Evolutionary conservation across 2,797 vertebrate genomes (phyloP).

Genomic region (Brachymystax lenok): DNA sequence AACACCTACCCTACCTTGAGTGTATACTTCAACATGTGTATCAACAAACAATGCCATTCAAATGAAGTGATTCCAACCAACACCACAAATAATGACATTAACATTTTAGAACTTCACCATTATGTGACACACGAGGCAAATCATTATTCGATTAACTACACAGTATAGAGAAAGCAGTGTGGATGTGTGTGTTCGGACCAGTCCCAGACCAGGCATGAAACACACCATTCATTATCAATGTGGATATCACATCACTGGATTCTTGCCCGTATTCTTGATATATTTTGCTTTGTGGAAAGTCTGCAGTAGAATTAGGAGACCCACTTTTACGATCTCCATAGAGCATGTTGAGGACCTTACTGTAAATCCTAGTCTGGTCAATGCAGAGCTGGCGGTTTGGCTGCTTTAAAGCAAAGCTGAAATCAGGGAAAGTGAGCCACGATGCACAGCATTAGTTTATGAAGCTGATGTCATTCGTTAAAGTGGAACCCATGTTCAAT

Average conservation of each 20-base stretch:
- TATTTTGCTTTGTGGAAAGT: slow-evolving; percentile 3
- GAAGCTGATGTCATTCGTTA: slow-evolving; percentile 59
- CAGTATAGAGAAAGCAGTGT: neutral
- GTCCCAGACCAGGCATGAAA: no score
- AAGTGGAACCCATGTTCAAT: slow-evolving; percentile 27
- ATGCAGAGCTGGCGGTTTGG: slow-evolving; percentile 35
- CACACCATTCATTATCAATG: neutral
- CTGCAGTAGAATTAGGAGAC: slow-evolving; percentile 3
- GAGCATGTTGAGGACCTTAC: slow-evolving; percentile 6
- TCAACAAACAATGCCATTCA: neutral
- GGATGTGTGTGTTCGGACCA: neutral
- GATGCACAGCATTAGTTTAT: slow-evolving; percentile 45
- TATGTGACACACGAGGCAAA: neutral
- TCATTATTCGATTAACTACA: neutral
- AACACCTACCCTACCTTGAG: neutral
- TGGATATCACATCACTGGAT: slow-evolving; percentile 5
- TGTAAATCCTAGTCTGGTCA: slow-evolving; percentile 26
- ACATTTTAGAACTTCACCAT: neutral
- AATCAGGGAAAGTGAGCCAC: slow-evolving; percentile 12
- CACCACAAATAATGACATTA: neutral
- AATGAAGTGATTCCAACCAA: neutral
- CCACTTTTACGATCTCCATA: slow-evolving; percentile 19
- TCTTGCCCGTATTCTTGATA: neutral
- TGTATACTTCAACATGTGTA: no score
- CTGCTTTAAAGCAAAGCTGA: slow-evolving; percentile 3